These are phyloP conservation scores for Hyphantria cunea DNA, from an alignment of 1,140 invertebrate species.

Conservation along the genomic window DNA sequence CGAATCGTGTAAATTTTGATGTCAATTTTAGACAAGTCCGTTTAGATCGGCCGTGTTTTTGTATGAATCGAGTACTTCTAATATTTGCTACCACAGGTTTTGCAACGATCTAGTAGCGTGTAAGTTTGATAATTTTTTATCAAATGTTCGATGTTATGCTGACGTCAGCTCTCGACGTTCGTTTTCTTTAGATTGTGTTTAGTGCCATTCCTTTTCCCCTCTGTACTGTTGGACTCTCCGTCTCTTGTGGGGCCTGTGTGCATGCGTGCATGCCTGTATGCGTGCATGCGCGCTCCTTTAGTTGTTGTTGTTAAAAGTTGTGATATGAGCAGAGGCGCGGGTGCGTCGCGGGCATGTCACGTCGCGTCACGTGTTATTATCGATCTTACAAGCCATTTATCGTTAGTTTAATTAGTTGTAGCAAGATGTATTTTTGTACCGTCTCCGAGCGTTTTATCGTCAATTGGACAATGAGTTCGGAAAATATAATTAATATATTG, in stretches of 20 bases:
- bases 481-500: conserved; percentile 24
- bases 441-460: conserved; percentile 51
- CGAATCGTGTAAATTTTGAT: conserved; percentile 74
- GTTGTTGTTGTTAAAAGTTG: conserved; percentile 70
- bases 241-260: conserved; percentile 6
- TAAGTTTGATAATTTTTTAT: conserved; percentile 57
- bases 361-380: conserved; percentile 36
- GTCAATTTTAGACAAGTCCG: conserved; percentile 75
- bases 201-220: conserved; percentile 27
- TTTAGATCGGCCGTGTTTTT: conserved; percentile 60
- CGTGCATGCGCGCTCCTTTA: background rate
- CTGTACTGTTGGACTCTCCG: conserved; percentile 27
- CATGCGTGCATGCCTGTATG: background rate
- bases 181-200: conserved; percentile 47
- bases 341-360: conserved; percentile 39
- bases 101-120: conserved; percentile 57
- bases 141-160: conserved; percentile 61
- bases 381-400: conserved; percentile 46
- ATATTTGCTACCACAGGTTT: conserved; percentile 75
- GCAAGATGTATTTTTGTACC: conserved; percentile 76
- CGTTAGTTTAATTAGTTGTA: conserved; percentile 68
- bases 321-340: conserved; percentile 59
- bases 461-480: conserved; percentile 54
- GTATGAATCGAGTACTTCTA: conserved; percentile 47
- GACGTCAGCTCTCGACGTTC: conserved; percentile 30